Base-by-base conservation (phyloP, 2,797 vertebrate species). In the Benthosema pterotum region DNA sequence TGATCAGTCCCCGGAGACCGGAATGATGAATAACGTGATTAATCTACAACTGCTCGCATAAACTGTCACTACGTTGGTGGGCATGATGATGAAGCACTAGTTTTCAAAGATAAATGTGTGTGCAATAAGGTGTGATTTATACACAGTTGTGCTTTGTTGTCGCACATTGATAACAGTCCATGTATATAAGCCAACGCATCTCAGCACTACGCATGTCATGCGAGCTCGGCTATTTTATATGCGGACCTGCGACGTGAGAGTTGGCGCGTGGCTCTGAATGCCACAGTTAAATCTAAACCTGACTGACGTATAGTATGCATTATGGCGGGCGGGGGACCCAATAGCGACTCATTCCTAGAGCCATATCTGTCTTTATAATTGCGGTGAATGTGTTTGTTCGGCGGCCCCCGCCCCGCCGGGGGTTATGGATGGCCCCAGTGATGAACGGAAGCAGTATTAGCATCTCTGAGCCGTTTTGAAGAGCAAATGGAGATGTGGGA, bases 361-460 rank as follows among this genome's bases (percentile, higher is more conserved):
- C 14, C 13, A 15, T 52, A 59, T 76, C 77, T 54, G 72, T 74
- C 77, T 72, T 47, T 49, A 50, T 82, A 75, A 74, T 70, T 70
- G 45, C 47, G 7, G 8, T 18, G 69, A 76, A 79, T 72, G 63
- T 85, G 66, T 83, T 79, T 74, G 61, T 62, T 79, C 63, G 63
- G 65, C 54, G 50, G 51, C 58, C 50, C 50, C 61, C 46, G 53
- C 50, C 61, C 46, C 66, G 72, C 74, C 48, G 63, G 9, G 55
- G 18, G 61, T 63, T 67, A 55, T 71, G 65, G 2, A 22, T 78
- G 71, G 12, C 64, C 3, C 28, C n/a, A 52, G 17, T 72, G 64
- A 75, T 63, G 69, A 72, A 80, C 6, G 1, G 9, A 22, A 3
- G 61, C 69, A 45, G 67, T 7, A 71, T 84, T 68, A 78, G 75